Base-by-base conservation (phyloP, 2,113 vertebrate genomes). In the Salvelinus alpinus region DNA sequence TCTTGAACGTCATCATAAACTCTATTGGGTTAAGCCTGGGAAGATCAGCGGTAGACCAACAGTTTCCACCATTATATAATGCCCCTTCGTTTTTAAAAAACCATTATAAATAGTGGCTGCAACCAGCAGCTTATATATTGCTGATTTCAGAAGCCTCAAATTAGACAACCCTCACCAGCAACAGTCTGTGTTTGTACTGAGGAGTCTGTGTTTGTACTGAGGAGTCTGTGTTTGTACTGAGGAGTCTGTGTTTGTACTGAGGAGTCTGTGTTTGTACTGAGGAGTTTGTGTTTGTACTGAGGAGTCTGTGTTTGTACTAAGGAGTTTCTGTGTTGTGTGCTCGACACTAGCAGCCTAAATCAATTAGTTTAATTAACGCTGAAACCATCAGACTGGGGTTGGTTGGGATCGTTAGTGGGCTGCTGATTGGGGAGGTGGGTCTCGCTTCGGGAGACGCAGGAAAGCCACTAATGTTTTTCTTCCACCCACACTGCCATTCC, bases 1-100 rank as follows among this genome's bases (percentile, higher is more conserved):
- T 78, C 38, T 83, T 79, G 75, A 88, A 83, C 85, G 81, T 84
- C 81, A 82, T 81, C 77, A 80, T 87, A 85, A 83, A 85, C 59
- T 1, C 34, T 47, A 70, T 83, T 78, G 38, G 38, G 38, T 44
- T 67, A 25, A 48, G 73, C 70, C 81, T 68, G 25, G 3, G 38
- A 47, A 48, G 38, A 72, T 80, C 51, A 81, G 69, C 80, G 87
- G 82, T 76, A 71, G 73, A 83, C 90, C 89, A 90, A 88, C 85
- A 79, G 76, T 80, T 91, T 90, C 78, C 82, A 79, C 76, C 31
- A 62, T 66, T 80, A 68, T 74, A 60, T 70, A 67, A 80, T 70
- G 31, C 78, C 80, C 78, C 62, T 83, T 64, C 79, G 78, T 87
- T 77, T 82, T 77, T 82, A 27, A 6, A 34, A 72, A 44, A 12